Evolutionary conservation across 2,797 vertebrate species (phyloP), one percentile per base, ranked within the genome.

Genomic region (Enteromius unitaeniatus): DNA sequence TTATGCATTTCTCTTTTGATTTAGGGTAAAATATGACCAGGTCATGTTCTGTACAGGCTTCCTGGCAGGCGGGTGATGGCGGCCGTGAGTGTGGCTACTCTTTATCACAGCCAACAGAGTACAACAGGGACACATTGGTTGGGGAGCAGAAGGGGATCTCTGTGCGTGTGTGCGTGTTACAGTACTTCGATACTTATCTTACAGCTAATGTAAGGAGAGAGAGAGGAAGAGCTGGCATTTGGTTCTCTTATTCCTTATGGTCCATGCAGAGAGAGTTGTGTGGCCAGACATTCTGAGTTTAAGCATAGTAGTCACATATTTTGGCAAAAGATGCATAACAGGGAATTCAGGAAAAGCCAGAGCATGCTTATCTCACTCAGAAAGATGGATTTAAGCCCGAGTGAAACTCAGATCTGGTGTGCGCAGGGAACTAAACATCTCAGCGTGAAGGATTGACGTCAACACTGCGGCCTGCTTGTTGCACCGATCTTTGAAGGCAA

Each of bases 281-380:
- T 80, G 87, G 91, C 92, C 92, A 92, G 91, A 91, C 77, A 88
- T 87, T 86, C 90, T 86, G 90, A 86, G 34, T 84, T 93, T 88
- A 93, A 91, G 84, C 42, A 70, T 87, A 91, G 89, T 91, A 92
- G 88, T 87, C 90, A 91, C 77, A 70, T 86, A 88, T 70, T 90
- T 92, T 93, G 93, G 91, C 90, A 88, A 83, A 87, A 81, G 80
- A 89, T 51, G 87, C 88, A 87, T 89, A 92, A 92, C 85, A 87
- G 89, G 81, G 91, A 94, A 92, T 91, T 90, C 91, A 90, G 89
- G 86, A 88, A 58, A 87, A 92, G 88, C 93, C 23, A 68, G 55
- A 67, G n/a, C 58, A 75, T 0, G 45, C 70, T 75, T 76, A 83
- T 75, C 72, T 64, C n/a, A 0, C 8, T 42, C 28, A 37, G 7